A percentile compares a stretch with the other conserved stretches of the same genome.
Conservation (phyloP, 2,797 vertebrate species). For the Mus caroli region DNA sequence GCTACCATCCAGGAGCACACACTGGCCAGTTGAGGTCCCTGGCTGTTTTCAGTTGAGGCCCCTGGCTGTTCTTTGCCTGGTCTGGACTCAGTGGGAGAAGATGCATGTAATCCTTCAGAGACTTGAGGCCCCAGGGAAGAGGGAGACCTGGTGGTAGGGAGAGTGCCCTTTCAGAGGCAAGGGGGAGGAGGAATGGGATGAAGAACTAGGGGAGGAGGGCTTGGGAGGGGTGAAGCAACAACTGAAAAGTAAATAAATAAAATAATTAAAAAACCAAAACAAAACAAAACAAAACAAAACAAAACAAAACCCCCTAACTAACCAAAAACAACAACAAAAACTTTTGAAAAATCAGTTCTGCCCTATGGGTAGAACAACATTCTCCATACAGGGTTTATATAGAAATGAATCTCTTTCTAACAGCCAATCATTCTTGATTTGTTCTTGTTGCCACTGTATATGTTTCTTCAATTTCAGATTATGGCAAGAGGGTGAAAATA, state of each 20-base stretch:
- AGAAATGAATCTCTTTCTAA: not conserved
- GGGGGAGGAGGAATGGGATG: not conserved
- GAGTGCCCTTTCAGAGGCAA: not conserved
- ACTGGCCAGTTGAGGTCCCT: not conserved
- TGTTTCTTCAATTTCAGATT: not conserved
- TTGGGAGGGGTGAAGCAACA: not conserved
- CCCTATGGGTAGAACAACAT: not conserved
- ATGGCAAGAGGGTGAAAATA: not conserved
- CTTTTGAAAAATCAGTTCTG: not conserved
- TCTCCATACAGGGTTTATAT: not conserved
- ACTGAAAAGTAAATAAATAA: not conserved
- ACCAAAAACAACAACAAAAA: not conserved
- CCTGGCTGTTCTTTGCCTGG: not conserved
- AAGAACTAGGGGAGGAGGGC: not conserved
- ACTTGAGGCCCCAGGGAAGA: not conserved
- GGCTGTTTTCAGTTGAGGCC: not conserved
- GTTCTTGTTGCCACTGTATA: not conserved
- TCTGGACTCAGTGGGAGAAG: not conserved
- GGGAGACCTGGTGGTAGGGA: not conserved
- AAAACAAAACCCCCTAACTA: too few relatives aligned
- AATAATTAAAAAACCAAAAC: not conserved
- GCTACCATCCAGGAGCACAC: not conserved
- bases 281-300: too few relatives aligned
- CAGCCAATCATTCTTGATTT: not conserved
- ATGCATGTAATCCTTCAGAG: not conserved